phyloP scores from a whole-genome alignment of 2,888 invertebrate genomes.

The Euspilapteryx auroguttella region DNA sequence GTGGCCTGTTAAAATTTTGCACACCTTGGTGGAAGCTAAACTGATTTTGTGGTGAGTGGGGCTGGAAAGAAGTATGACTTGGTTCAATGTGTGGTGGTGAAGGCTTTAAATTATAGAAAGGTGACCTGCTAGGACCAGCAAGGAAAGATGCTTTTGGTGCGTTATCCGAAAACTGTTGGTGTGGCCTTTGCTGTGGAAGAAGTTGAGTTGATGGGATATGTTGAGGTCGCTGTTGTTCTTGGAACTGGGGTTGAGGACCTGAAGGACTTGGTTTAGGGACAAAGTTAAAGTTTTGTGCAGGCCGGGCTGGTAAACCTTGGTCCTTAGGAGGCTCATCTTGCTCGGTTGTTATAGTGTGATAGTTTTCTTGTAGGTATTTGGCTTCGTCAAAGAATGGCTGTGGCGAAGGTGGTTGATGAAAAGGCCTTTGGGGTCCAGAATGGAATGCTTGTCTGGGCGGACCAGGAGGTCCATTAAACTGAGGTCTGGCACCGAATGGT shows the following conservation, averaged over 20 bases:
- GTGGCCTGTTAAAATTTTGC: slow-evolving; percentile 27
- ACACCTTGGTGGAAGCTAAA: slow-evolving; percentile 47
- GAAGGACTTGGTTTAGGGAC: slow-evolving; percentile 28
- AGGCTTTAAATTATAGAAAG: slow-evolving; percentile 46
- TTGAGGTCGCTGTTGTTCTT: slow-evolving; percentile 30
- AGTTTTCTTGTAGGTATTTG: slow-evolving; percentile 55
- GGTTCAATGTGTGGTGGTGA: slow-evolving; percentile 43
- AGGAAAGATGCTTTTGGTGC: slow-evolving; percentile 30
- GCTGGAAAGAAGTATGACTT: slow-evolving; percentile 35
- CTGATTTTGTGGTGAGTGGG: slow-evolving; percentile 28
- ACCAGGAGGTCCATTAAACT: slow-evolving; percentile 39
- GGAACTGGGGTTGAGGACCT: slow-evolving; percentile 28
- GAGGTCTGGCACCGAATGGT: slow-evolving; percentile 26
- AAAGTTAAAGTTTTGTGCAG: slow-evolving; percentile 27
- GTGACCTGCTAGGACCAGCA: slow-evolving; percentile 31
- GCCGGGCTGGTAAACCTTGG: slow-evolving; percentile 32
- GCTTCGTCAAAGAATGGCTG: slow-evolving; percentile 49
- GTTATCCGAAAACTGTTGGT: slow-evolving; percentile 34
- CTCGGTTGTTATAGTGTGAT: slow-evolving; percentile 53
- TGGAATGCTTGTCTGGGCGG: slow-evolving; percentile 40
- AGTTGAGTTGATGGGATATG: slow-evolving; percentile 40
- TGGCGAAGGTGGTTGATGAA: slow-evolving; percentile 34
- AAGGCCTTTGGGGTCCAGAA: slow-evolving; percentile 58
- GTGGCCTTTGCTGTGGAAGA: slow-evolving; percentile 46
- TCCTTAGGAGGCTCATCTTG: slow-evolving; percentile 45